Evolutionary conservation across 2,888 invertebrate genomes (phyloP).

Genomic region (Andrena hattorfiana): DNA sequence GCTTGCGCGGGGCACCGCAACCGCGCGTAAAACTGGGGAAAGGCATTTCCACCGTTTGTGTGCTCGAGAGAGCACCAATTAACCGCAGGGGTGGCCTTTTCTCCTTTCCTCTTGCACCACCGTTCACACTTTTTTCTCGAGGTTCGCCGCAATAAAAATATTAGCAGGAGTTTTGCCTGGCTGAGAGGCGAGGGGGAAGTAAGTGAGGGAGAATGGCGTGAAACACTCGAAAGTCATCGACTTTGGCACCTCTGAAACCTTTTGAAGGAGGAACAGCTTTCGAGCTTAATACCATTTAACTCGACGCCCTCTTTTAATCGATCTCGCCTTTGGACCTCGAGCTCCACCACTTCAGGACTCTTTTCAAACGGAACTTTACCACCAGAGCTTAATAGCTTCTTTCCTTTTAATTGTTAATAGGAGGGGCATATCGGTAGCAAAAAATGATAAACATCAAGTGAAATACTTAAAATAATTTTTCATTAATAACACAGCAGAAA

Average conservation of each 20-base stretch:
- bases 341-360: conserved; percentile 48
- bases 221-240: conserved; percentile 66
- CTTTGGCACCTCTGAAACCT: conserved; percentile 60
- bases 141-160: conserved; percentile 53
- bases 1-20: not conserved
- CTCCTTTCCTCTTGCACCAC: conserved; percentile 4
- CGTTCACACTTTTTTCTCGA: conserved; percentile 23
- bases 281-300: conserved; percentile 66
- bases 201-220: conserved; percentile 51
- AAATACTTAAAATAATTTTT: no score
- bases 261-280: conserved; percentile 64
- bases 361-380: conserved; percentile 29
- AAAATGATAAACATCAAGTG: not conserved
- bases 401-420: conserved; percentile 15
- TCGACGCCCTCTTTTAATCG: conserved; percentile 61
- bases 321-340: conserved; percentile 43
- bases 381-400: conserved; percentile 32
- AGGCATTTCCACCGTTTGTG: conserved; percentile 10
- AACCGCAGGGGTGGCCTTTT: conserved; percentile 21
- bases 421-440: not conserved
- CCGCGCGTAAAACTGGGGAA: not conserved
- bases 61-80: conserved; percentile 19
- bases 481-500: no score
- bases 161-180: conserved; percentile 43
- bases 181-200: conserved; percentile 44